A percentile compares a stretch with the other conserved stretches of the same genome.
These are phyloP conservation scores for Otus scops DNA, from an alignment of 2,797 vertebrate genomes.

Conservation along the genomic window DNA sequence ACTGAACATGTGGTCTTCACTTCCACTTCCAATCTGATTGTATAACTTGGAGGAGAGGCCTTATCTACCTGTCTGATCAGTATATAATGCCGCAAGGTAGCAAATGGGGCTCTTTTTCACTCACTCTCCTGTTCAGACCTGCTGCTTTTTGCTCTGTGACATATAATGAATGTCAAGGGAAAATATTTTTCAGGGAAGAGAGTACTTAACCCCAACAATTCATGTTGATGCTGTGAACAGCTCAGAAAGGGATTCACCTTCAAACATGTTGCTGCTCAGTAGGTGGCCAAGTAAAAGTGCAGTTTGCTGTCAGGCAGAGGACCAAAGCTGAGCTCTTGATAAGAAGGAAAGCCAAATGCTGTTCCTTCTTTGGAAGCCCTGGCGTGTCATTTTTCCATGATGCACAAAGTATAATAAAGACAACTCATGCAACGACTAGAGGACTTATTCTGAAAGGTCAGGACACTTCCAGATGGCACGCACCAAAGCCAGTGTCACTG, in stretches of 20 bases:
- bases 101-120: background rate
- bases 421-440: background rate
- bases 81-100: background rate
- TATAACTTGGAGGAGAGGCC: background rate
- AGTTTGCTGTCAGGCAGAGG: background rate
- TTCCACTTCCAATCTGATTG: background rate
- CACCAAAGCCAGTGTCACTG: background rate
- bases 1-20: background rate
- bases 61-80: constrained; percentile 22
- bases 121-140: constrained; percentile 40
- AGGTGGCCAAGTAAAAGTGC: background rate
- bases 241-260: background rate
- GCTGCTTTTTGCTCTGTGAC: background rate
- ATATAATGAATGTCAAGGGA: background rate
- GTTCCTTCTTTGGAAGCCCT: background rate
- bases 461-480: background rate
- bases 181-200: background rate
- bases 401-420: background rate
- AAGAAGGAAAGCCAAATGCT: background rate
- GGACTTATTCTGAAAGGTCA: background rate
- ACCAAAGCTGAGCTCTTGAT: background rate
- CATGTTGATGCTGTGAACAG: background rate
- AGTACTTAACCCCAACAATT: background rate
- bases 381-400: background rate
- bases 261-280: background rate